Base-by-base conservation (phyloP, 64 coral and sea anemone species). In the Exaiptasia diaphana region DNA sequence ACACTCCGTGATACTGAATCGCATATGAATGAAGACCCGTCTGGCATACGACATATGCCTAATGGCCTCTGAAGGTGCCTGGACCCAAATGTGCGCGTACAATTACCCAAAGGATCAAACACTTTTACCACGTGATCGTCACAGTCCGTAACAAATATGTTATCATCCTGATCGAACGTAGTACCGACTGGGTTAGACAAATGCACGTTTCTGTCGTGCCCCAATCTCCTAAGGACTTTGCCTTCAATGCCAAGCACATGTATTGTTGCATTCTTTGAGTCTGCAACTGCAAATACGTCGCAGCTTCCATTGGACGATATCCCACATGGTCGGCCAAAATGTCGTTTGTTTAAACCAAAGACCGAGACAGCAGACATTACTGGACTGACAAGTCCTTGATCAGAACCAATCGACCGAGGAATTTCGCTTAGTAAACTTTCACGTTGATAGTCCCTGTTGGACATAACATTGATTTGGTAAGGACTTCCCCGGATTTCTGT, bases 61-160 rank as follows among this genome's bases (percentile, higher is more conserved):
- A 84, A 83, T 25, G 91, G 91, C 32, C 81, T 77, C 21, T 94
- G 73, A 3, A 94, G 91, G 1, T 89, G 18, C 5, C 74, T 70
- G 15, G 71, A 70, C 22, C 91, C 91, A 48, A 94, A 34, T 21
- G 73, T 89, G 45, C 41, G 74, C 8, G 78, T 73, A 37, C 80
- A 89, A 9, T 89, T 38, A 2, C 86, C 91, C 5, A 15, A 76
- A 10, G 75, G 74, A 36, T 82, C 82, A 30, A 89, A 89, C 20
- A 94, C 63, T 20, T 88, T 77, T 2, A 94, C 68, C 11, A 68
- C 41, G 17, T 89, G 91, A 33, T 83, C 89, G 32, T 94, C 91
- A 18, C 91, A 82, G 73, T 94, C 91, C 3, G 91, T 53, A 30
- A 94, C 85, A 10, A 94, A 6, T 7, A 94, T 78, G 64, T 89